These are phyloP conservation scores for Drosophila watanabei DNA, from an alignment of 1,140 invertebrate species.

Conservation along the genomic window DNA sequence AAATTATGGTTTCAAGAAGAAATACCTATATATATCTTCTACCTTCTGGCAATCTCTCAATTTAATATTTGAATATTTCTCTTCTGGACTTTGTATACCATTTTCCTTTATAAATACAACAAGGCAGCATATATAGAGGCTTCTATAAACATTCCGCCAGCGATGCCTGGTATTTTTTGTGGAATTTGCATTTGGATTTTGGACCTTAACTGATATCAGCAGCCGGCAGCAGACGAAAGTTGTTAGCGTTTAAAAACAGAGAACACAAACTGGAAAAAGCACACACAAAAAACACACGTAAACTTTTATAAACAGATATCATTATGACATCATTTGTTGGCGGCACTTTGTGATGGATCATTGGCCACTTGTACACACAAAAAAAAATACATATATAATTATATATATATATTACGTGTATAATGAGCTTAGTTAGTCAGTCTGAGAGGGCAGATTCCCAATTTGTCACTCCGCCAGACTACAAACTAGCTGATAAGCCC, in stretches of 20 bases:
- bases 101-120: constrained; percentile 7
- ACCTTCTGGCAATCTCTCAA: neutral
- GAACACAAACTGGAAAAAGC: neutral
- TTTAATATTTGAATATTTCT: constrained; percentile 1
- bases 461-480: constrained; percentile 26
- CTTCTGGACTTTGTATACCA: constrained; percentile 21
- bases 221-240: constrained; percentile 8
- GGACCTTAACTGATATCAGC: constrained; percentile 54
- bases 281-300: constrained; percentile 9
- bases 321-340: constrained; percentile 62
- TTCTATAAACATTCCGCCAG: constrained; percentile 20
- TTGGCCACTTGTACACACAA: constrained; percentile 33
- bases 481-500: constrained; percentile 36
- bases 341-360: constrained; percentile 50
- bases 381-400: constrained; percentile 3
- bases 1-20: neutral
- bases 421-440: constrained; percentile 18
- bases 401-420: constrained; percentile 15
- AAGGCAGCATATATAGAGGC: neutral
- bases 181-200: constrained; percentile 62
- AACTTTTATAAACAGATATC: constrained; percentile 26
- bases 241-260: constrained; percentile 25
- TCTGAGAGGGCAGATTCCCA: neutral
- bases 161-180: constrained; percentile 6
- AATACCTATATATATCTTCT: neutral